Percentiles rank a stretch among this genome's conserved stretches.
These are phyloP conservation scores for Coleophora deauratella DNA, from an alignment of 2,888 invertebrate species.

Conservation along the genomic window DNA sequence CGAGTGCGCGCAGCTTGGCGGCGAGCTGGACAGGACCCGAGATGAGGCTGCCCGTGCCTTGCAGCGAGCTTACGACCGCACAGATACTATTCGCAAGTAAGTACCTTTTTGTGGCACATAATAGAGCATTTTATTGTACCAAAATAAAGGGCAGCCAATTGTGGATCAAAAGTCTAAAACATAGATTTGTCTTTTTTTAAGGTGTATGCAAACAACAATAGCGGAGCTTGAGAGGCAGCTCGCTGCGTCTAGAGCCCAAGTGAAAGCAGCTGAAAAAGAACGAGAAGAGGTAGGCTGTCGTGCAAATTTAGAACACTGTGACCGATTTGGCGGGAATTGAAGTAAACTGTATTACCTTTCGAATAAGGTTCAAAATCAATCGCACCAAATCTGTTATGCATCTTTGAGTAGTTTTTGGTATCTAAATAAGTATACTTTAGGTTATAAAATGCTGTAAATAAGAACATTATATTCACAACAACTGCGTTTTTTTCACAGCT, in stretches of 20 bases:
- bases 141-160: too few species aligned
- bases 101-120: conserved; percentile 33
- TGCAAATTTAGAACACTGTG: too few species aligned
- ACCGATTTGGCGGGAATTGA: too few species aligned
- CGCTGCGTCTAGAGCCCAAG: conserved; percentile 77
- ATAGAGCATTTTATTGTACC: too few species aligned
- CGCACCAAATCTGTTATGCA: too few species aligned
- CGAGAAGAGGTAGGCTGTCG: conserved; percentile 75
- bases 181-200: conserved; percentile 17
- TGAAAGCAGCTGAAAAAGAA: conserved; percentile 78
- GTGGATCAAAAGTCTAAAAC: too few species aligned
- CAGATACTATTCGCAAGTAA: conserved; percentile 75
- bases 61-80: conserved; percentile 77
- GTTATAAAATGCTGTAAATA: too few species aligned
- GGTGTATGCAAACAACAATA: conserved; percentile 78
- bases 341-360: too few species aligned
- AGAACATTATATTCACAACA: too few species aligned
- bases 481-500: conserved; percentile 51
- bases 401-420: too few species aligned
- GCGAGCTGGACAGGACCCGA: conserved; percentile 77
- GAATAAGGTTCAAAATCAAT: too few species aligned
- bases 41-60: conserved; percentile 81
- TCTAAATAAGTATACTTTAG: too few species aligned
- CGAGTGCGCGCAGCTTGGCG: conserved; percentile 77
- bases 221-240: conserved; percentile 79